A percentile compares a stretch with the other conserved stretches of the same genome.
Conservation (phyloP, 2,888 invertebrate genomes). For the Tetragnatha montana region DNA sequence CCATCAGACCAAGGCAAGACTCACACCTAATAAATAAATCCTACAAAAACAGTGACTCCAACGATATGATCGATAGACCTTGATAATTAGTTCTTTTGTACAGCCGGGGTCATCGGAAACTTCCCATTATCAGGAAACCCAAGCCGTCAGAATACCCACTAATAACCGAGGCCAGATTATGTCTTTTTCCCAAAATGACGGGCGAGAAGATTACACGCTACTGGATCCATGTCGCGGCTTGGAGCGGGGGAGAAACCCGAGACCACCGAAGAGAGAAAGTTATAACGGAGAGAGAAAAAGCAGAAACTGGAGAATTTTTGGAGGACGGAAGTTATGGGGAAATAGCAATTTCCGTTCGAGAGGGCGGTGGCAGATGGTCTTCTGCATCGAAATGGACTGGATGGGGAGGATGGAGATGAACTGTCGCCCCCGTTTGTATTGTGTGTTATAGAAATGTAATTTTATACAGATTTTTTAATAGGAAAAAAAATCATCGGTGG, state of each 20-base stretch:
- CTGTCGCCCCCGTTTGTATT: too few species aligned
- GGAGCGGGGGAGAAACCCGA: conserved; percentile 39
- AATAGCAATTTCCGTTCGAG: conserved; percentile 63
- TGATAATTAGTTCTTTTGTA: not conserved
- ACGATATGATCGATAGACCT: not conserved
- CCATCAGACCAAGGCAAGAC: too few species aligned
- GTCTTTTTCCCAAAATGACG: conserved; percentile 18
- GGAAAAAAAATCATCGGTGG: too few species aligned
- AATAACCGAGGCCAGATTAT: conserved; percentile 45
- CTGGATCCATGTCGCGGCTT: conserved; percentile 38
- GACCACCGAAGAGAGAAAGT: conserved; percentile 48
- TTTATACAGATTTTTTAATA: too few species aligned
- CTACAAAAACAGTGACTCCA: not conserved
- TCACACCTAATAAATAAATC: too few species aligned
- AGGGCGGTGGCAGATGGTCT: conserved; percentile 35
- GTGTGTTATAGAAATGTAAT: too few species aligned
- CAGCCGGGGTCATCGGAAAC: not conserved
- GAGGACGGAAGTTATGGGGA: conserved; percentile 67
- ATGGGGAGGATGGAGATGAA: not conserved
- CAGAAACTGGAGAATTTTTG: not conserved
- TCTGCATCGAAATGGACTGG: not conserved
- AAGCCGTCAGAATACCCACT: conserved; percentile 20
- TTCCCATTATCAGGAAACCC: conserved; percentile 29
- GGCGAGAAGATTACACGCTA: conserved; percentile 47
- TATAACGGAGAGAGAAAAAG: conserved; percentile 41